Conservation (phyloP, 2,888 invertebrate species). For the Heteropelma amictum region DNA sequence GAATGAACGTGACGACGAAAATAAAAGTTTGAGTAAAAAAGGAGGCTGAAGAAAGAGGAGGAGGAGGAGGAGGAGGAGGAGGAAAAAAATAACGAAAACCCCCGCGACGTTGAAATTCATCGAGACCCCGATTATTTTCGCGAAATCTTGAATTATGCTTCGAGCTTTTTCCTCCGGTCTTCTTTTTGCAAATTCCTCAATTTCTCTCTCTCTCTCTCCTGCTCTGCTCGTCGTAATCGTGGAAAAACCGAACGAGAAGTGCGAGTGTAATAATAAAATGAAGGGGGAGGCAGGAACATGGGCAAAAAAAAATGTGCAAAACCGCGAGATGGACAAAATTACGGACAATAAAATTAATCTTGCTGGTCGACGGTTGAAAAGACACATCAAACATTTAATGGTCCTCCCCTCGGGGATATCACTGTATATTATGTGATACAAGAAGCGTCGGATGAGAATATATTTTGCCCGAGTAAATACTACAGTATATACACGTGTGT, state of each 20-base stretch:
- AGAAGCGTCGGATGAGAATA: conserved; percentile 39
- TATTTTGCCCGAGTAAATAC: conserved; percentile 31
- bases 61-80: neutral
- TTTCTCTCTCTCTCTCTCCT: neutral
- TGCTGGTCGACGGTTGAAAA: conserved; percentile 34
- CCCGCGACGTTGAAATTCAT: conserved; percentile 44
- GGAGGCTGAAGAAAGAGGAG: neutral
- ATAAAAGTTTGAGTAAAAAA: conserved; percentile 37
- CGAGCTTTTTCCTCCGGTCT: too few species aligned
- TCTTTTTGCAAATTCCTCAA: conserved; percentile 29
- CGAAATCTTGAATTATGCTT: conserved; percentile 44
- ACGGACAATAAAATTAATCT: conserved; percentile 51
- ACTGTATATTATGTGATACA: neutral
- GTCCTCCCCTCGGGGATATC: conserved; percentile 29
- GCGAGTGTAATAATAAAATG: conserved; percentile 7
- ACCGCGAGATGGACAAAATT: conserved; percentile 29
- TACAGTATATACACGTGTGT: conserved; percentile 3
- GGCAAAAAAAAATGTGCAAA: neutral
- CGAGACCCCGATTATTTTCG: conserved; percentile 39
- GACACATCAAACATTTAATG: conserved; percentile 50
- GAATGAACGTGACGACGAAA: conserved; percentile 56
- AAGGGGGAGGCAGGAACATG: neutral
- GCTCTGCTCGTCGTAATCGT: neutral
- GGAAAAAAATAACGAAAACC: neutral
- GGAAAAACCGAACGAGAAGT: conserved; percentile 15